Percentiles rank a stretch among this genome's conserved stretches.
phyloP scores from a whole-genome alignment of 2,888 invertebrate genomes.

The Orthonychiurus folsomi region DNA sequence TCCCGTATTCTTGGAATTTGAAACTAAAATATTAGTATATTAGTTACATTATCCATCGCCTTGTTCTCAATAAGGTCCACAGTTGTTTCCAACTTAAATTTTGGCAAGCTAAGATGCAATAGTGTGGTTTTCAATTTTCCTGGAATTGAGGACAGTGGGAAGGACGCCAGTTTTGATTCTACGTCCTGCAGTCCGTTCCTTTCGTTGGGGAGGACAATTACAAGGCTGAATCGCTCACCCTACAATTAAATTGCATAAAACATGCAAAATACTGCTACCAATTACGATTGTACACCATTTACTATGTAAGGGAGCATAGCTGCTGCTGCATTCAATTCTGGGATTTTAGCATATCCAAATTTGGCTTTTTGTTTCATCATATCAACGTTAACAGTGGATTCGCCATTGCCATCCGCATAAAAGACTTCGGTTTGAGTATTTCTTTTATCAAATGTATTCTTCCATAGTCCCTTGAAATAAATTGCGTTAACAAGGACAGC shows the following conservation, averaged over 20 bases:
- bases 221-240: constrained; percentile 61
- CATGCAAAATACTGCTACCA: neutral
- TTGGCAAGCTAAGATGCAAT: constrained; percentile 63
- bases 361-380: constrained; percentile 45
- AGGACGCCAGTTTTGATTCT: constrained; percentile 51
- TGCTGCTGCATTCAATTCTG: constrained; percentile 41
- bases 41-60: constrained; percentile 56
- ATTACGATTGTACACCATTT: neutral
- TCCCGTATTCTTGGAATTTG: too few species aligned
- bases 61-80: constrained; percentile 52
- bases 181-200: constrained; percentile 56
- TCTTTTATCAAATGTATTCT: constrained; percentile 29
- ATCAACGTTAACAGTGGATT: constrained; percentile 40
- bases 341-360: constrained; percentile 38
- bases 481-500: constrained; percentile 43
- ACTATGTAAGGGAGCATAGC: constrained; percentile 44
- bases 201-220: constrained; percentile 63
- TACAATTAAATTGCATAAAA: constrained; percentile 31
- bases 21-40: neutral
- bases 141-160: constrained; percentile 49
- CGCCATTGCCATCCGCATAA: constrained; percentile 26
- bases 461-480: constrained; percentile 44
- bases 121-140: constrained; percentile 47
- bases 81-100: constrained; percentile 67
- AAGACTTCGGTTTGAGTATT: constrained; percentile 42